phyloP scores from a whole-genome alignment of 2,888 invertebrate genomes.

The Eristalis tenax region DNA sequence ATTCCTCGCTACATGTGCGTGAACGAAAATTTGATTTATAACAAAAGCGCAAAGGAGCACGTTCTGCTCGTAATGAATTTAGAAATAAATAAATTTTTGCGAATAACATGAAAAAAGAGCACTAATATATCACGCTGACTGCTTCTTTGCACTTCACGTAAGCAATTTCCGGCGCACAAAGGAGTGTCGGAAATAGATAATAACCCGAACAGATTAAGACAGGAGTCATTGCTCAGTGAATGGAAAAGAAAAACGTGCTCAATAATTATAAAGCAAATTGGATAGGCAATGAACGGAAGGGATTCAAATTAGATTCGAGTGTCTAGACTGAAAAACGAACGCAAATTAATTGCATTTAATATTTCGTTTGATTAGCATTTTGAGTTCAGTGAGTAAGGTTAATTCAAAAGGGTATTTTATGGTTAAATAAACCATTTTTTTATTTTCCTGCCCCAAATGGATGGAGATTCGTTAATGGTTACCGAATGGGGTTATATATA shows the following conservation, averaged over 20 bases:
- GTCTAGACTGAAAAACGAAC: conserved; percentile 27
- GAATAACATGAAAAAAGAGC: background rate
- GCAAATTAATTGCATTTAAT: conserved; percentile 5
- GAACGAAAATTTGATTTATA: background rate
- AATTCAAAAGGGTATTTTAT: background rate
- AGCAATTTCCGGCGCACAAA: conserved; percentile 23
- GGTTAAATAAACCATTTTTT: background rate
- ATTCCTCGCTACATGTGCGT: background rate
- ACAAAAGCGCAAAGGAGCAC: background rate
- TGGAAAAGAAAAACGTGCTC: background rate
- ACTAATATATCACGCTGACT: conserved; percentile 4
- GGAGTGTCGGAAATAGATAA: background rate
- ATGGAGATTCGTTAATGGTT: too few species aligned
- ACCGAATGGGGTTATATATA: too few species aligned
- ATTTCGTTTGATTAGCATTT: background rate
- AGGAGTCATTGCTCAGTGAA: conserved; percentile 5
- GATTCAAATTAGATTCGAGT: background rate
- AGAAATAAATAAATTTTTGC: conserved; percentile 16
- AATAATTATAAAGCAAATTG: conserved; percentile 17
- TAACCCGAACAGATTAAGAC: background rate
- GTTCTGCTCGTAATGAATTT: conserved; percentile 1
- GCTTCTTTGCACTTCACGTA: background rate
- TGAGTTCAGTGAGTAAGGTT: background rate
- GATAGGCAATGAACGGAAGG: background rate
- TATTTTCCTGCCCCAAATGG: background rate